Percentiles rank a stretch among this genome's conserved stretches.
Conservation (phyloP, 2,113 vertebrate genomes). For the Brachionichthys hirsutus region DNA sequence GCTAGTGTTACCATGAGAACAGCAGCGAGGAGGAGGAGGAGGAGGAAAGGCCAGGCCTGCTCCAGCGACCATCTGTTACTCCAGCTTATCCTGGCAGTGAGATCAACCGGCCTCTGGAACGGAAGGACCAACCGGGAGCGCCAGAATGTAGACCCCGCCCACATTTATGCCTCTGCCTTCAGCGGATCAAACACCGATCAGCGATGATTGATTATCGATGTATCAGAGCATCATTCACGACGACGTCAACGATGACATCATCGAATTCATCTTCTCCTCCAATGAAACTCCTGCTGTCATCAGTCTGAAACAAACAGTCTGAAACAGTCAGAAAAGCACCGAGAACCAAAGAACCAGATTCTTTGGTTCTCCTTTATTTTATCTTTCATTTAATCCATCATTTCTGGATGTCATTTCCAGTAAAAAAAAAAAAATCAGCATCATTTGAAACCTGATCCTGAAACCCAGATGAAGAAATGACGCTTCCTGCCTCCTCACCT, state of each 20-base stretch:
- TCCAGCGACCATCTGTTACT: conserved; percentile 98
- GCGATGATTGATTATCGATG: too few species aligned
- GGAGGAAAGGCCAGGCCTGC: conserved; percentile 79
- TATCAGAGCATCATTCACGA: too few species aligned
- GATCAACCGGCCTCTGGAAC: conserved; percentile 61
- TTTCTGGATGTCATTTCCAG: neutral
- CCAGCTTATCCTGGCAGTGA: conserved; percentile 80
- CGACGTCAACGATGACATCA: too few species aligned
- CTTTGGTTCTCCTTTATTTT: neutral
- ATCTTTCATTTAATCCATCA: neutral
- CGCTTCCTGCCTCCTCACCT: conserved; percentile 65
- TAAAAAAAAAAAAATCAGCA: conserved; percentile 34
- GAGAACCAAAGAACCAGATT: too few species aligned
- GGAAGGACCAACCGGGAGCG: conserved; percentile 48
- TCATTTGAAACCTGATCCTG: conserved; percentile 24
- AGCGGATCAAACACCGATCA: too few species aligned
- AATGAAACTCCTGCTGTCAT: too few species aligned
- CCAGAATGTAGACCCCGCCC: too few species aligned
- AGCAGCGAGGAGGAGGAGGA: conserved; percentile 60
- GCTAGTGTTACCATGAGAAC: conserved; percentile 77
- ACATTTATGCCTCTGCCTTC: too few species aligned
- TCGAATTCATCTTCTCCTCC: too few species aligned
- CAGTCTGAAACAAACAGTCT: too few species aligned
- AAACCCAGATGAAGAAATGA: conserved; percentile 17
- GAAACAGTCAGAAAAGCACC: too few species aligned